phyloP scores from a whole-genome alignment of 2,888 invertebrate species.

The Sthenelais limicola region DNA sequence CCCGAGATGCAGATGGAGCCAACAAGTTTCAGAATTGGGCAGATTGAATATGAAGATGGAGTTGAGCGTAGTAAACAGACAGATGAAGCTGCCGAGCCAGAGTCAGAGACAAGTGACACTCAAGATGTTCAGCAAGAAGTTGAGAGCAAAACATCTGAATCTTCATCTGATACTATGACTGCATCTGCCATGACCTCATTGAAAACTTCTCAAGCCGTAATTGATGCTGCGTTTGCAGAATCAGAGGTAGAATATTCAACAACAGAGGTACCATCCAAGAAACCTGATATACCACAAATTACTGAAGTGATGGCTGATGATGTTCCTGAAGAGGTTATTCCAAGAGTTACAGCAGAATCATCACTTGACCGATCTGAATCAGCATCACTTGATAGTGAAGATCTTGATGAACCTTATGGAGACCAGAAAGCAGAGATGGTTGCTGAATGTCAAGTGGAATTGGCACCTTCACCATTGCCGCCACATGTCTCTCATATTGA shows the following conservation, averaged over 20 bases:
- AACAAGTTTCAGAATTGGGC: constrained; percentile 46
- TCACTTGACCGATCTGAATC: constrained; percentile 54
- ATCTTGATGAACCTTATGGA: constrained; percentile 54
- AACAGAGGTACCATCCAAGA: not conserved
- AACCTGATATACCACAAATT: constrained; percentile 1
- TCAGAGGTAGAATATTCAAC: not conserved
- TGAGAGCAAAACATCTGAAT: constrained; percentile 29
- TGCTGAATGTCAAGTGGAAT: constrained; percentile 56
- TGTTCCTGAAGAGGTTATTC: constrained; percentile 24
- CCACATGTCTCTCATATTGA: constrained; percentile 27
- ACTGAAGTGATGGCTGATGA: not conserved
- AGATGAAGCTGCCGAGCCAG: constrained; percentile 31
- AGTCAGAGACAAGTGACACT: constrained; percentile 40
- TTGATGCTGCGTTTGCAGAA: constrained; percentile 44
- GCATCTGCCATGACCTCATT: constrained; percentile 47
- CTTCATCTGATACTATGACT: constrained; percentile 40
- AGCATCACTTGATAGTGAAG: constrained; percentile 65
- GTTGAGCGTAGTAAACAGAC: not conserved
- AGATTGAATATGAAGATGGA: constrained; percentile 42
- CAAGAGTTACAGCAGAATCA: constrained; percentile 34
- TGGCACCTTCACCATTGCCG: constrained; percentile 48
- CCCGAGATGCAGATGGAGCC: constrained; percentile 28
- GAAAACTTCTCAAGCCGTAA: constrained; percentile 50
- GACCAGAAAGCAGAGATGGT: constrained; percentile 58
- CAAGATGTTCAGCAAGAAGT: constrained; percentile 28